phyloP scores from a whole-genome alignment of 2,888 invertebrate species.

The Morinoia aosen region DNA sequence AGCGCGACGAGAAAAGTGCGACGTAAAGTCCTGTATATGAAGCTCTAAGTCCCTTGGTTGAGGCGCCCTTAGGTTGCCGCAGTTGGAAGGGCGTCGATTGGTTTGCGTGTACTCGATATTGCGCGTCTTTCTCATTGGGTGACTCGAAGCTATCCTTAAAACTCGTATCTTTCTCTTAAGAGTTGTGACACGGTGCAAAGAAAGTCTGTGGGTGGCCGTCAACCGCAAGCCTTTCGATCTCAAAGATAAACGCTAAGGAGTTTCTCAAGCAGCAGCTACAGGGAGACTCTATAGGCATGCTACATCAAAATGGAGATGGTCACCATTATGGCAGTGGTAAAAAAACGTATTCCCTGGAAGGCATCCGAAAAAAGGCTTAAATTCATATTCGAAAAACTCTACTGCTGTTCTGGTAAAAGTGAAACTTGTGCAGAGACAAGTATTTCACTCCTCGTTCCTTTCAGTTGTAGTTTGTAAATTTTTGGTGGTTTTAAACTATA shows the following conservation, averaged over 20 bases:
- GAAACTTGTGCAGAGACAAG: neutral
- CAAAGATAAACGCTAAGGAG: conserved; percentile 7
- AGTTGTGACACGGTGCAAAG: conserved; percentile 16
- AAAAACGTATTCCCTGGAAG: neutral
- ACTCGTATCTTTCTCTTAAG: conserved; percentile 25
- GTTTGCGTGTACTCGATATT: conserved; percentile 25
- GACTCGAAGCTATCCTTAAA: neutral
- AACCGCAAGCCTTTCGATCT: conserved; percentile 30
- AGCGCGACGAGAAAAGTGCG: neutral
- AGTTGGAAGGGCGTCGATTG: conserved; percentile 7
- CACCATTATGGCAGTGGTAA: neutral
- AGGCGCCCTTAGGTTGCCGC: neutral
- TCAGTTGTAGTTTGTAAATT: too few relatives aligned
- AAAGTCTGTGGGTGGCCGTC: conserved; percentile 18
- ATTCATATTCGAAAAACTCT: neutral
- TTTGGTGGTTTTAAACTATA: too few relatives aligned
- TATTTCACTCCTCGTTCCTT: neutral
- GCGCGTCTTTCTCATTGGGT: conserved; percentile 1
- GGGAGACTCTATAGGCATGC: neutral
- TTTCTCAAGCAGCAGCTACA: neutral
- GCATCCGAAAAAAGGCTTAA: neutral
- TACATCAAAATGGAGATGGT: neutral
- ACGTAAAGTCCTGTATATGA: neutral
- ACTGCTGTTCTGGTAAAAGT: neutral
- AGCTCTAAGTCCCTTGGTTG: neutral